These are phyloP conservation scores for Agonopterix alstromeriana DNA, from an alignment of 2,888 invertebrate genomes.

Conservation along the genomic window DNA sequence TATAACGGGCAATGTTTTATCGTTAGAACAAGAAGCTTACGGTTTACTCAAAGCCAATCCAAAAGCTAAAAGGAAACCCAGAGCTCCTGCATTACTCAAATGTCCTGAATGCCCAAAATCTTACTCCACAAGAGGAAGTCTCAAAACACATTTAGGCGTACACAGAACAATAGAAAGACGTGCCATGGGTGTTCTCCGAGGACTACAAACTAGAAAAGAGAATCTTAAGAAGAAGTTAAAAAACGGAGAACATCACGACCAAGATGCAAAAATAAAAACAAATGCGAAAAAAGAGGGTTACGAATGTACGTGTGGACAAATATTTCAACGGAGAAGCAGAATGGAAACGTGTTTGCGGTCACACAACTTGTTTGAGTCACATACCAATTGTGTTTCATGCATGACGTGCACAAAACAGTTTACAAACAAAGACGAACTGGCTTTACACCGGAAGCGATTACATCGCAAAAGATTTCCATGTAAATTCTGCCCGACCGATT, in stretches of 20 bases:
- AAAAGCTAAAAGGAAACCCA: conserved; percentile 9
- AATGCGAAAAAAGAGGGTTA: conserved; percentile 41
- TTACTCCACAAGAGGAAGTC: conserved; percentile 20
- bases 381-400: conserved; percentile 34
- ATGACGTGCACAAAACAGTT: conserved; percentile 50
- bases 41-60: conserved; percentile 45
- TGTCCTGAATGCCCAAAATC: conserved; percentile 52
- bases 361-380: conserved; percentile 35
- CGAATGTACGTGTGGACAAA: conserved; percentile 55
- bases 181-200: conserved; percentile 39
- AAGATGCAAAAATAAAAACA: conserved; percentile 6
- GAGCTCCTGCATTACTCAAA: conserved; percentile 3
- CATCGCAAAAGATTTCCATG: conserved; percentile 61
- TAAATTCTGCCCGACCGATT: conserved; percentile 69
- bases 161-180: conserved; percentile 51
- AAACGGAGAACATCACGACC: conserved; percentile 6
- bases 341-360: conserved; percentile 62
- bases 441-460: conserved; percentile 45
- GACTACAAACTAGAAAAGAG: conserved; percentile 33
- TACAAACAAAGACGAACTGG: conserved; percentile 47
- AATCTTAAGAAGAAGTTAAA: conserved; percentile 17
- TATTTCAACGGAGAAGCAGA: conserved; percentile 48
- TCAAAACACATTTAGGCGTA: conserved; percentile 43
- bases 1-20: conserved; percentile 56
- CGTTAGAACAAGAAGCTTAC: conserved; percentile 61